Conservation (phyloP, 2,113 vertebrate species). For the Sturnira hondurensis region DNA sequence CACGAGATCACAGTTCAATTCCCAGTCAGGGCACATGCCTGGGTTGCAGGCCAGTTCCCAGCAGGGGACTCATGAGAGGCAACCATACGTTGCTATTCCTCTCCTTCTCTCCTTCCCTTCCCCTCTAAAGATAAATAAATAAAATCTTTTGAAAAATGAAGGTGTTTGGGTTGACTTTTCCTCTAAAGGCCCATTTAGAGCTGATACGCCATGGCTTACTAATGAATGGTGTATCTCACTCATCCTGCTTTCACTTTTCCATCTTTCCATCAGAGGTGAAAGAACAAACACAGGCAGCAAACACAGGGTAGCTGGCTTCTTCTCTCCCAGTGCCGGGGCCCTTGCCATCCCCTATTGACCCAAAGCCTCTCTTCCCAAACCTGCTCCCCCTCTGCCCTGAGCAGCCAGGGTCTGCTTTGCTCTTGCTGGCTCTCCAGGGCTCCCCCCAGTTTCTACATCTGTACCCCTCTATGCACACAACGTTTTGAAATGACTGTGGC, state of each 20-base stretch:
- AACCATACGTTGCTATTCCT: too few relatives aligned
- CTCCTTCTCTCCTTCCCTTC: too few relatives aligned
- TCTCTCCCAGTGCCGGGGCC: background rate
- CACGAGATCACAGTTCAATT: too few relatives aligned
- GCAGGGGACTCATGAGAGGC: too few relatives aligned
- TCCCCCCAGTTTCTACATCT: accelerated
- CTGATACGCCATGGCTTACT: background rate
- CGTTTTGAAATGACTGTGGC: background rate
- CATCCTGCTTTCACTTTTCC: background rate
- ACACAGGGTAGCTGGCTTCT: background rate
- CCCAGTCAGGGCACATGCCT: too few relatives aligned
- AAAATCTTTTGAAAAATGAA: too few relatives aligned
- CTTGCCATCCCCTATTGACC: background rate
- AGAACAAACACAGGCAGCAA: background rate
- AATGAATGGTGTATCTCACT: background rate
- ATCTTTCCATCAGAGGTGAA: background rate
- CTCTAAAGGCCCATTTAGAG: background rate
- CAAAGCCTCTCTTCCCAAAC: background rate
- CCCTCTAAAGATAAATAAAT: too few relatives aligned
- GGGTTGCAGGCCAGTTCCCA: too few relatives aligned
- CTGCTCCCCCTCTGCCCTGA: background rate
- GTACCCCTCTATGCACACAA: background rate
- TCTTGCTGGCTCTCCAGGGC: background rate
- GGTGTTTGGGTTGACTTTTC: background rate
- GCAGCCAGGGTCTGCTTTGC: background rate